Evolutionary conservation across 2,888 invertebrate species (phyloP), one percentile per base, ranked within the genome.

Genomic region (Pachliopta kotzebuea): DNA sequence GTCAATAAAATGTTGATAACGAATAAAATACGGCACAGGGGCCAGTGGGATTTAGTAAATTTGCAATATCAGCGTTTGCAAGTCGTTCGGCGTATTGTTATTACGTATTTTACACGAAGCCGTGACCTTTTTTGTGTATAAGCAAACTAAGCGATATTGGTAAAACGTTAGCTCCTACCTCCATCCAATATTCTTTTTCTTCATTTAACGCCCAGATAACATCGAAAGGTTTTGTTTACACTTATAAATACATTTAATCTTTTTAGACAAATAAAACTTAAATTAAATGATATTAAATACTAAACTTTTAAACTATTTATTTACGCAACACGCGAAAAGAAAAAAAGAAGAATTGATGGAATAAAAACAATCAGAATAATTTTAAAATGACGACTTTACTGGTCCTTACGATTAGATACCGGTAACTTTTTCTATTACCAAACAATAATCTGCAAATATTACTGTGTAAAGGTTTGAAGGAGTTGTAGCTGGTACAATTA

Each of bases 71-170:
- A 56, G 61, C 56, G 56, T 62, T 49, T 29, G 49, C 29, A 56
- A 56, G 56, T 49, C 26, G 31, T 62, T 62, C 21, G 49, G 26
- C 55, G 55, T 56, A 56, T 62, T 56, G 56, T 62, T 62, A 62
- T 62, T 56, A 62, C 56, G 50, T 62, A 56, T 56, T 62, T 62
- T 56, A 56, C 61, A 62, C 61, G 61, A 62, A 49, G 56, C 26
- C 18, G 29, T 56, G 61, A 62, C 61, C 61, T 62, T 62, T 55
- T 56, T 56, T 49, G 61, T 56, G 31, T 26, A 6, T 56, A 26
- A 49, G 61, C 61, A 31, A 26, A 56, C 45, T 50, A 49, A 56
- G 61, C 49, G 50, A 56, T 62, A 62, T 62, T 62, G 61, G 56
- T 62, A 62, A 62, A 56, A 45, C 49, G 29, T 62, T 56, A 56